Conservation (phyloP, 1,140 invertebrate genomes). For the Drosophila grimshawi region DNA sequence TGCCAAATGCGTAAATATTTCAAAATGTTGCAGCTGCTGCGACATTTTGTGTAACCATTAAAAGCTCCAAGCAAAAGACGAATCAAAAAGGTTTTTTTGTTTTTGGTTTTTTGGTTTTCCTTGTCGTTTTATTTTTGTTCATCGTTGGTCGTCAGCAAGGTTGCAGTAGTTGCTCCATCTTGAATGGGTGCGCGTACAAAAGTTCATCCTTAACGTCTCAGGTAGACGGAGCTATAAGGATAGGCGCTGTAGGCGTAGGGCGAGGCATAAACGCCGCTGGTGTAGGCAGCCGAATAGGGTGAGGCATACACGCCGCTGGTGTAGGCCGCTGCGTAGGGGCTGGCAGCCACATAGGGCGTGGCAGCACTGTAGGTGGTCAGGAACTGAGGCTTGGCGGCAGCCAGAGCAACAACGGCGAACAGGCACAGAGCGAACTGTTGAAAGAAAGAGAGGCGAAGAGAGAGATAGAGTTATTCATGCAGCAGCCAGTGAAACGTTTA, state of each 20-base stretch:
- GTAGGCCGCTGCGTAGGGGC: conserved; percentile 67
- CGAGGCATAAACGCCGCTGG: conserved; percentile 66
- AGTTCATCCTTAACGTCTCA: conserved; percentile 51
- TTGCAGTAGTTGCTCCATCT: conserved; percentile 37
- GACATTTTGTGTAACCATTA: conserved; percentile 10
- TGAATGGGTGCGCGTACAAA: neutral
- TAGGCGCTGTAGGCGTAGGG: conserved; percentile 70
- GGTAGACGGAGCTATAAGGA: conserved; percentile 70
- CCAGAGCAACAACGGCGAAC: conserved; percentile 72
- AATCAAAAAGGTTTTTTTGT: conserved; percentile 20
- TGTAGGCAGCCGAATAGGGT: conserved; percentile 65
- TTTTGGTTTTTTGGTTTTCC: conserved; percentile 27
- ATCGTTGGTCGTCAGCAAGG: conserved; percentile 39
- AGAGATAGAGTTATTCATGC: neutral
- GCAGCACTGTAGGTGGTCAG: conserved; percentile 66
- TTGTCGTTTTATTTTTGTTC: conserved; percentile 58
- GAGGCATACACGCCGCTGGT: conserved; percentile 62
- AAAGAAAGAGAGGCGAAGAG: neutral
- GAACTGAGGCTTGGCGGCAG: conserved; percentile 74
- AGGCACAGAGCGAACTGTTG: conserved; percentile 73
- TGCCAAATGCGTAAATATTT: conserved; percentile 65
- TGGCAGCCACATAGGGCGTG: conserved; percentile 61
- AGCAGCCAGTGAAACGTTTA: neutral
- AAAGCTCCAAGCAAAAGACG: conserved; percentile 55
- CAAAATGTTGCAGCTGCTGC: conserved; percentile 23